A percentile compares a stretch with the other conserved stretches of the same genome.
Conservation (phyloP, 2,888 invertebrate genomes). For the Odontothrips loti region DNA sequence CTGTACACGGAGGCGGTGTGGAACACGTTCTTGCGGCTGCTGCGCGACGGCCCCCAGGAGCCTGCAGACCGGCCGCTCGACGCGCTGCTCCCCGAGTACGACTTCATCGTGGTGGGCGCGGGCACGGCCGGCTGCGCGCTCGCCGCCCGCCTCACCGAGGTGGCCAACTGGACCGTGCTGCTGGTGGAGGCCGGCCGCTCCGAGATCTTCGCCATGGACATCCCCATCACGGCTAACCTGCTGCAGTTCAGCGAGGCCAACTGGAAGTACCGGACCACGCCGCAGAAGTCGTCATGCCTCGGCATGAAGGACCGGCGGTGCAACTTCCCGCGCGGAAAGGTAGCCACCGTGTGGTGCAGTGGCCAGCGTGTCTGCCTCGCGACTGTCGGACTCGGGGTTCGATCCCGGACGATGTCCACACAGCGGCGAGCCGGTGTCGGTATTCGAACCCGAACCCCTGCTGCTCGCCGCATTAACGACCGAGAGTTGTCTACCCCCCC, state of each 20-base stretch:
- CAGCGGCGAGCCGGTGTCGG: too few species aligned
- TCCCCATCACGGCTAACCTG: constrained; percentile 49
- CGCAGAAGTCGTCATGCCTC: constrained; percentile 45
- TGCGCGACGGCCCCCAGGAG: constrained; percentile 15
- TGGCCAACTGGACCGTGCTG: constrained; percentile 49
- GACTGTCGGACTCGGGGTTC: too few species aligned
- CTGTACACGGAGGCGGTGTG: constrained; percentile 23
- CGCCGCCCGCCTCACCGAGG: constrained; percentile 50
- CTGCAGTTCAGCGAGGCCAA: constrained; percentile 51
- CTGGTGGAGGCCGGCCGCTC: constrained; percentile 54
- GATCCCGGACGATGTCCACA: too few species aligned
- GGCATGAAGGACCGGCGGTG: constrained; percentile 45
- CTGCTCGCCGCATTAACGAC: too few species aligned
- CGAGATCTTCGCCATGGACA: constrained; percentile 48
- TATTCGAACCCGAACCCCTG: too few species aligned
- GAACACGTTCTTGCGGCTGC: constrained; percentile 10
- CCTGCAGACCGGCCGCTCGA: background rate
- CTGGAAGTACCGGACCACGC: constrained; percentile 52
- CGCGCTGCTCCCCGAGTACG: constrained; percentile 41
- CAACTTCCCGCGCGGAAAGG: constrained; percentile 34
- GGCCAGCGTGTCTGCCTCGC: too few species aligned
- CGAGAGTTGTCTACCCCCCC: too few species aligned
- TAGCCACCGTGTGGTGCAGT: background rate
- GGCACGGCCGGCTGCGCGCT: constrained; percentile 53
- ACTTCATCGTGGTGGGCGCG: constrained; percentile 45